phyloP scores from a whole-genome alignment of 2,113 vertebrate genomes.

The Festucalex cinctus region DNA sequence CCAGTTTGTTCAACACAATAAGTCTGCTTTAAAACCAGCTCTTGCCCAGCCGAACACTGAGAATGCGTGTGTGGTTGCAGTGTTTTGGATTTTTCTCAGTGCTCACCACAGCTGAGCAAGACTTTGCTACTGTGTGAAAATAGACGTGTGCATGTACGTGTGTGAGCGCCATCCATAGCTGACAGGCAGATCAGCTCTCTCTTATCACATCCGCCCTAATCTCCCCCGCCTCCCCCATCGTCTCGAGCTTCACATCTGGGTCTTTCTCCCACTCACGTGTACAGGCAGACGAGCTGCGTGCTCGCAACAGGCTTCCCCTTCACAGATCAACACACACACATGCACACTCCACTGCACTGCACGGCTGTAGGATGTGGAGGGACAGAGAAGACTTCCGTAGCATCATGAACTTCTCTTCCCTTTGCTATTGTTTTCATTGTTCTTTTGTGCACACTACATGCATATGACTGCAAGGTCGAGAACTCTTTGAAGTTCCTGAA shows the following conservation, averaged over 20 bases:
- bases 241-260: slow-evolving; percentile 67
- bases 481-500: neutral
- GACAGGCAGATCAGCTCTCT: slow-evolving; percentile 62
- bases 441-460: neutral
- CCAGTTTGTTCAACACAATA: slow-evolving; percentile 35
- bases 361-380: slow-evolving; percentile 35
- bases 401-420: slow-evolving; percentile 29
- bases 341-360: slow-evolving; percentile 25
- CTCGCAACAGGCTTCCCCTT: slow-evolving; percentile 58
- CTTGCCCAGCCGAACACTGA: slow-evolving; percentile 10
- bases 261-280: slow-evolving; percentile 68
- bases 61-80: slow-evolving; percentile 11
- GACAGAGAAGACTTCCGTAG: slow-evolving; percentile 23
- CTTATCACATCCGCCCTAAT: slow-evolving; percentile 61
- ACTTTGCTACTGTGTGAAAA: slow-evolving; percentile 31
- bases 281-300: slow-evolving; percentile 61
- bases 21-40: slow-evolving; percentile 23
- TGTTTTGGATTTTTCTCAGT: slow-evolving; percentile 9
- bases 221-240: slow-evolving; percentile 28
- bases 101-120: slow-evolving; percentile 34
- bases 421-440: slow-evolving; percentile 15
- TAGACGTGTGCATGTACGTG: slow-evolving; percentile 6
- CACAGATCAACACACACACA: slow-evolving; percentile 32
- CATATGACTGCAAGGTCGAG: neutral
- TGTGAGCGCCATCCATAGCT: slow-evolving; percentile 39